Base-by-base conservation (phyloP, 2,113 vertebrate species). In the Halichoerus grypus region DNA sequence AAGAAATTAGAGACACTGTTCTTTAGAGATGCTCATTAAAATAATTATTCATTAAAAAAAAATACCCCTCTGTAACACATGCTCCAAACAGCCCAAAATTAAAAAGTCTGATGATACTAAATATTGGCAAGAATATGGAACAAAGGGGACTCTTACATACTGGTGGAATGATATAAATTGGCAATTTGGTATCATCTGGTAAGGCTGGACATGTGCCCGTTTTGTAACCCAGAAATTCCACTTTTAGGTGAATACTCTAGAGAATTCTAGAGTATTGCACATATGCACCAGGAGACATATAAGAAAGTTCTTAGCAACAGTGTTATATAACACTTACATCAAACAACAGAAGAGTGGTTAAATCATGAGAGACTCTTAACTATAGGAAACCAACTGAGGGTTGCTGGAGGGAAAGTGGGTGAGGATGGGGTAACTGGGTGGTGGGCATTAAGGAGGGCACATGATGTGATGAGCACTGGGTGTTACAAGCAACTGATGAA, bases 1-100 rank as follows among this genome's bases (percentile, higher is more conserved):
- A 36, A 46, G n/a, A 59, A 87, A 88, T 3, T 51, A 42, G 46
- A 55, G 46, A 55, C 24, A 39, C 28, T 88, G 65, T 63, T 84
- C 55, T 85, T 42, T 85, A 79, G 49, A 96, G 19, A 63, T 92
- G 19, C 21, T 82, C 22, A 92, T 82, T 86, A 86, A 88, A 83
- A 95, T 93, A 4, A 96, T 42, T 36, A 16, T 15, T 55, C 33
- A 61, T 61, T 92, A 28, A 71, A 88, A 51, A 69, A 72, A 7
- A 65, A 49, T 3, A 59, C 0, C 0, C 5, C 15, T 94, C 42
- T 3, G 65, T 36, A 91, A 86, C 36, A 71, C 2, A 67, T 55
- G 19, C 31, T 96, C 13, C 61, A 94, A 93, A 63, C 15, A 95
- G 33, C 8, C 31, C 22, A 55, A 86, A 91, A 57, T 93, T 80